A percentile compares a stretch with the other conserved stretches of the same genome.
Evolutionary conservation across 2,888 invertebrate genomes (phyloP).

Genomic region (Phalera bucephala): DNA sequence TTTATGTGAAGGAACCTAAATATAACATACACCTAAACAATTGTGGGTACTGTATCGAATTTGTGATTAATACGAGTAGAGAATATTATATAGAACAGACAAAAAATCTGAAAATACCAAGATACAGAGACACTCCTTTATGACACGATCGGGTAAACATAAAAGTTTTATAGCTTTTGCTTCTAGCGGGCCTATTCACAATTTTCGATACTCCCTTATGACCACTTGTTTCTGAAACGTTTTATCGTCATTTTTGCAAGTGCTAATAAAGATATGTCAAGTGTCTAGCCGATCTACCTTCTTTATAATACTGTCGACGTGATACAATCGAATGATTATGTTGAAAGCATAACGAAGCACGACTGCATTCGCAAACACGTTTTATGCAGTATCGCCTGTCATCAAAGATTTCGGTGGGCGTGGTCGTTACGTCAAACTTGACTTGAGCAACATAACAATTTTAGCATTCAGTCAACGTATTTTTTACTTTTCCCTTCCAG

Average conservation of each 20-base stretch:
- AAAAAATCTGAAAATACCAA: too few species aligned
- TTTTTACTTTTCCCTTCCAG: too few species aligned
- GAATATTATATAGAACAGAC: too few species aligned
- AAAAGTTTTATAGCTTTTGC: conserved; percentile 13
- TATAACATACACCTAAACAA: too few species aligned
- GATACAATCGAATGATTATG: conserved; percentile 4
- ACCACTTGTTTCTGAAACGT: neutral
- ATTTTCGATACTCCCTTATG: conserved; percentile 6
- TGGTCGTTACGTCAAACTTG: conserved; percentile 20
- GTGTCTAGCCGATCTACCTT: neutral
- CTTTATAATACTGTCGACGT: neutral
- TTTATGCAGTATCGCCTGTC: conserved; percentile 11
- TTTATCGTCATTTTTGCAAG: neutral
- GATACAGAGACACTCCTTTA: too few species aligned
- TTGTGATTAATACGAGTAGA: too few species aligned
- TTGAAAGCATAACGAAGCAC: conserved; percentile 4
- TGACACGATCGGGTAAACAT: too few species aligned
- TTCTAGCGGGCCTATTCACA: conserved; percentile 1
- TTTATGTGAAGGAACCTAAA: too few species aligned
- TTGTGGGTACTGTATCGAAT: too few species aligned
- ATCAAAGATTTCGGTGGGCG: conserved; percentile 18
- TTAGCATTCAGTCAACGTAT: too few species aligned
- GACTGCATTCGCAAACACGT: conserved; percentile 15
- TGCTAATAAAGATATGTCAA: neutral
- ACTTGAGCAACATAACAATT: conserved; percentile 5